These are phyloP conservation scores for Gorilla gorilla DNA, from an alignment of 2,113 vertebrate genomes.

Conservation along the genomic window DNA sequence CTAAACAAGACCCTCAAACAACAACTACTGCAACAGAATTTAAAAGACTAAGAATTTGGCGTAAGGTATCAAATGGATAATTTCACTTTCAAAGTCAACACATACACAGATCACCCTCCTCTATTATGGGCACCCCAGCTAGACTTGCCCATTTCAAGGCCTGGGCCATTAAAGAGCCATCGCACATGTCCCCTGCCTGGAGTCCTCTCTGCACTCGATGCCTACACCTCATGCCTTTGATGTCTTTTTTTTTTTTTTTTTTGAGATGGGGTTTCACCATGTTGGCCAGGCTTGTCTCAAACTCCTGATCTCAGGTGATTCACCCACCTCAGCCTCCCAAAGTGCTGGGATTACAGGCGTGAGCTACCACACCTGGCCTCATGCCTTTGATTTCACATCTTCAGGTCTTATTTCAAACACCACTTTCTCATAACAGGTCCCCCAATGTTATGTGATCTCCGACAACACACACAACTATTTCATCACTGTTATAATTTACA, in stretches of 20 bases:
- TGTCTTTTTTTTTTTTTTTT: neutral
- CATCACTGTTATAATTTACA: neutral
- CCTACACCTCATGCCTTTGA: neutral
- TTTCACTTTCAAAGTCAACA: neutral
- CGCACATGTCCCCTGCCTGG: rapidly evolving
- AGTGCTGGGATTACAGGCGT: neutral
- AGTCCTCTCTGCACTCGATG: neutral
- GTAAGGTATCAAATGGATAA: neutral
- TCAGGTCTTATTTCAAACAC: neutral
- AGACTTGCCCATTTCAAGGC: no score
- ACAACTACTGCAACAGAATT: neutral
- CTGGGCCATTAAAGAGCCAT: neutral
- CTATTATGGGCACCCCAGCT: neutral
- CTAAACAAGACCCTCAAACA: neutral
- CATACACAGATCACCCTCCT: neutral
- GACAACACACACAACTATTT: neutral
- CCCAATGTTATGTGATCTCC: neutral
- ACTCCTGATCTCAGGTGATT: neutral
- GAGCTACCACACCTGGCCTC: neutral
- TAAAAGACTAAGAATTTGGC: conserved; percentile 18
- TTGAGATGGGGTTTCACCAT: no score
- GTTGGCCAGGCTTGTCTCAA: neutral
- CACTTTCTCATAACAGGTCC: neutral
- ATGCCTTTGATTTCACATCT: neutral
- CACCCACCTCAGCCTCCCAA: neutral